Conservation (phyloP, 2,797 vertebrate genomes). For the Acanthiza pusilla region DNA sequence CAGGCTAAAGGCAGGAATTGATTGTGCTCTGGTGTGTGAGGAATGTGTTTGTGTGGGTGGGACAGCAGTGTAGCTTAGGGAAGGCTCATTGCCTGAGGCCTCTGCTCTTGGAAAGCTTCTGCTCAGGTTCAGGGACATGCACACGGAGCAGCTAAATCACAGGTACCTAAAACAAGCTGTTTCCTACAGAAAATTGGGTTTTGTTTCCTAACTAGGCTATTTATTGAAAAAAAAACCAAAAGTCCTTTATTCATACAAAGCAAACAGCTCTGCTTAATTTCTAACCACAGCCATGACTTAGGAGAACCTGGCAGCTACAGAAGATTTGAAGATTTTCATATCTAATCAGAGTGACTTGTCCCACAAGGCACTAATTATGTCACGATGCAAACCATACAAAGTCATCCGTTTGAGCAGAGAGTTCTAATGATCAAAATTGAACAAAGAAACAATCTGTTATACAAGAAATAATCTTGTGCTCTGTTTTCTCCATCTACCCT, state of each 20-base stretch:
- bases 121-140: background rate
- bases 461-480: background rate
- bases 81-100: accelerated
- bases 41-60: background rate
- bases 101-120: background rate
- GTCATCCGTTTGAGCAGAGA: background rate
- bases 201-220: background rate
- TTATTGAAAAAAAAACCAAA: background rate
- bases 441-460: background rate
- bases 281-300: background rate
- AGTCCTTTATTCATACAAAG: background rate
- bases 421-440: conserved; percentile 2
- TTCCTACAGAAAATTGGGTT: background rate
- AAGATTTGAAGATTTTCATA: background rate
- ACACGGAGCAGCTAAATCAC: background rate
- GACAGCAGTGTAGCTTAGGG: background rate
- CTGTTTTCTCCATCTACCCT: background rate
- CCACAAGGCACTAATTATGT: conserved; percentile 25
- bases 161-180: background rate
- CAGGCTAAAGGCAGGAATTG: background rate
- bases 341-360: conserved; percentile 43
- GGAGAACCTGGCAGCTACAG: background rate
- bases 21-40: background rate
- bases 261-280: conserved; percentile 21
- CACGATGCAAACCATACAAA: background rate